Evolutionary conservation across 2,113 vertebrate species (phyloP).

Genomic region (Corythoichthys haematopterus): DNA sequence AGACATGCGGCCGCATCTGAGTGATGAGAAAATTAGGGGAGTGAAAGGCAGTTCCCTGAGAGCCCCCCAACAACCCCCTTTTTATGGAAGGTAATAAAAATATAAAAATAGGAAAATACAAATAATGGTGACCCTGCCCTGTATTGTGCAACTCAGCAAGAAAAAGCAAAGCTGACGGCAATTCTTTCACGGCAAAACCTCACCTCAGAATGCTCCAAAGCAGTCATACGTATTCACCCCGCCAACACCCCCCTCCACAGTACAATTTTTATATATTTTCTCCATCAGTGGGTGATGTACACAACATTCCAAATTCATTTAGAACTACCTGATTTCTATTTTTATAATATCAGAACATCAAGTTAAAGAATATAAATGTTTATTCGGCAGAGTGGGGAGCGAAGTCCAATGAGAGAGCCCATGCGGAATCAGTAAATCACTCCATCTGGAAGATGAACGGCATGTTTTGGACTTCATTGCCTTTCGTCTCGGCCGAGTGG

Average conservation of each 20-base stretch:
- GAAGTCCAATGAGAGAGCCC: conserved; percentile 46
- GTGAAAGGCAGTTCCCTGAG: conserved; percentile 61
- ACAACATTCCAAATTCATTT: conserved; percentile 60
- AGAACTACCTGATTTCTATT: conserved; percentile 66
- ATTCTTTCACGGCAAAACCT: conserved; percentile 45
- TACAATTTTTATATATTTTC: conserved; percentile 71
- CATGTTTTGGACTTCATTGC: conserved; percentile 69
- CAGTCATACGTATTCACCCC: conserved; percentile 57
- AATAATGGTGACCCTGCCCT: conserved; percentile 51
- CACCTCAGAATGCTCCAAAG: conserved; percentile 52
- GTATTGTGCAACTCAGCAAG: conserved; percentile 58
- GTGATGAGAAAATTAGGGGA: conserved; percentile 73
- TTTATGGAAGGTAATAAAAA: conserved; percentile 57
- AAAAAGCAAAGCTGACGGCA: conserved; percentile 39
- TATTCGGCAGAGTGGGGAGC: conserved; percentile 57
- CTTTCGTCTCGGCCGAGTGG: conserved; percentile 64
- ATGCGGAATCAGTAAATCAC: conserved; percentile 67
- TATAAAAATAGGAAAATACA: conserved; percentile 49
- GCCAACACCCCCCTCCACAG: conserved; percentile 35
- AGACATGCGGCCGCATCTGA: conserved; percentile 70
- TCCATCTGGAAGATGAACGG: conserved; percentile 71
- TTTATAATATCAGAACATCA: conserved; percentile 65
- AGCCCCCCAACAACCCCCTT: conserved; percentile 16
- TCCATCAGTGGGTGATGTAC: conserved; percentile 51
- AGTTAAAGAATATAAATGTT: conserved; percentile 71